Conservation (phyloP, 2,113 vertebrate genomes). For the Erythrolamprus reginae region DNA sequence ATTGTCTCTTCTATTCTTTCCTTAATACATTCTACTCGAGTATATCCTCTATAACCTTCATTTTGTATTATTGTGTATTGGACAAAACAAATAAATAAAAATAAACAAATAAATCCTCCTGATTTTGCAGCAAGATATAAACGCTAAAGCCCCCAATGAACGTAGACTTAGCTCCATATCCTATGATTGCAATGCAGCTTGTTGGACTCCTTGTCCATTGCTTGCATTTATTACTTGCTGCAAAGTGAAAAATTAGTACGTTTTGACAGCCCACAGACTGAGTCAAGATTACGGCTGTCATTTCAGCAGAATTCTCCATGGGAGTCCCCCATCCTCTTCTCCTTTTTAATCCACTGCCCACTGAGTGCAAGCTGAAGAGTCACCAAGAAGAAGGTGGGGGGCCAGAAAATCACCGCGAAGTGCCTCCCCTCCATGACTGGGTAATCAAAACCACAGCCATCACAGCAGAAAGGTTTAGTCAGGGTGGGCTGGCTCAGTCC, state of each 20-base stretch:
- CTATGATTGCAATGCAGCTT: accelerated
- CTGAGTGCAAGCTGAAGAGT: conserved; percentile 17
- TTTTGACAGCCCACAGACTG: neutral
- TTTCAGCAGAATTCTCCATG: neutral
- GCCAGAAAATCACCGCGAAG: neutral
- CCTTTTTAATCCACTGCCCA: neutral
- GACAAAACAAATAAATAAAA: no score
- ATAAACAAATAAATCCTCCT: neutral
- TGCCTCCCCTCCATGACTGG: neutral
- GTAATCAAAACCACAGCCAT: neutral
- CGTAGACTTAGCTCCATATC: neutral
- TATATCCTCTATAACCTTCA: no score
- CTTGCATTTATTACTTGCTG: neutral
- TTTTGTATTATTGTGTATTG: no score
- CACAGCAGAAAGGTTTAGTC: neutral
- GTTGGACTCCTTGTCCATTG: neutral
- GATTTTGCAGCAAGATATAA: neutral
- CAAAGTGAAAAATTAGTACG: conserved; percentile 7
- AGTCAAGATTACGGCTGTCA: neutral
- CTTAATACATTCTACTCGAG: no score
- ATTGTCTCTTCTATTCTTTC: no score
- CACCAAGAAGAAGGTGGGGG: conserved; percentile 8
- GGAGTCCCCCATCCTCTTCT: neutral
- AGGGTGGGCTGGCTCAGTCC: neutral
- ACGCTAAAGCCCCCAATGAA: neutral